Base-by-base conservation (phyloP, 2,888 invertebrate species). In the Sarcophaga subvicina region DNA sequence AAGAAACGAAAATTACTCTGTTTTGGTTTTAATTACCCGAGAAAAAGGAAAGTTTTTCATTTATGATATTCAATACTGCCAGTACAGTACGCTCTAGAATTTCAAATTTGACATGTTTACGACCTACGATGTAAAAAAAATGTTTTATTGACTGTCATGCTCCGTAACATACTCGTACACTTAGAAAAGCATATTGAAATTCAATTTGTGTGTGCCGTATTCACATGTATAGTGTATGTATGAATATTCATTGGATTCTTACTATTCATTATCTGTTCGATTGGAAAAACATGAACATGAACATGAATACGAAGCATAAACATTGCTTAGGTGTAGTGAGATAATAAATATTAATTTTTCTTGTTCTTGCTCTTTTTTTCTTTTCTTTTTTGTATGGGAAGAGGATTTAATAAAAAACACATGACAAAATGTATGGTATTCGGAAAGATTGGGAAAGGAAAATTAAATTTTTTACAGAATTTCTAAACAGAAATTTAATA, bases 61-160 rank as follows among this genome's bases (percentile, higher is more conserved):
- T 59, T 37, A 59, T 27, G 66, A 72, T 64, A 83, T 67, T 69
- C 17, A 77, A 76, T 71, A 73, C 69, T 63, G 54, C n/a, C 47
- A 17, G 59, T 12, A 45, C 66, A 37, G 37, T 37, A 10, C 37
- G 37, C 8, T 37, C 37, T 4, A 73, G 27, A 81, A 73, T 63
- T 80, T 63, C 69, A 80, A 62, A 60, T 83, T 83, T 87, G 87
- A 79, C 87, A 84, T 87, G 71, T 87, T 87, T 84, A 87, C 76
- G 83, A 84, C 83, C 84, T 71, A 79, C 67, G 67, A 81, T 37
- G 10, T 10, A 10, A 1, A 37, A 37, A 10, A 37, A 87, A 87
- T 87, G 81, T 81, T 87, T 87, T 87, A 84, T 87, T 82, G 81
- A 62, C 75, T 87, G 87, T 84, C 75, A 84, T 79, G 87, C 71